Base-by-base conservation (phyloP, 1,140 invertebrate species). In the Drosophila elegans region DNA sequence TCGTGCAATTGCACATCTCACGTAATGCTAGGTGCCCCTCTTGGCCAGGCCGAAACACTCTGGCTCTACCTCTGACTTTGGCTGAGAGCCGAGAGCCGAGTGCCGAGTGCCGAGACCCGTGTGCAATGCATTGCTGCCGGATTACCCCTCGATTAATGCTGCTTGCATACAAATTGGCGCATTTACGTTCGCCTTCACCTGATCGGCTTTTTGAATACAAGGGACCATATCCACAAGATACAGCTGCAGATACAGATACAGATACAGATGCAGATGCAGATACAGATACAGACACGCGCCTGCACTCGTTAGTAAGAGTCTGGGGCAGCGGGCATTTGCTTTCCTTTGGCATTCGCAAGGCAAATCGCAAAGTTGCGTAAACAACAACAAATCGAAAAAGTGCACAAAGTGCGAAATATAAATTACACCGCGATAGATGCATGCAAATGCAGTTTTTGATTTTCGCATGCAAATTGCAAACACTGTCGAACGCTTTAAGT, bases 161-260 rank as follows among this genome's bases (percentile, higher is more conserved):
- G 69, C 77, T 62, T 89, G 84, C 84, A 89, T 89, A 89, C 84
- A 89, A 89, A 89, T 89, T 89, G 84, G 84, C 84, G 83, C 83
- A 86, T 86, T 86, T 86, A 64, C 69, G 72, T 67, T 71, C 46
- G 46, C 59, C 51, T 55, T 68, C 61, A 53, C 38, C 64, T 45
- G 49, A 9, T 36, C 10, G 34, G n/a, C 12, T 29, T 39, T 21
- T 21, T 13, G 42, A 21, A n/a, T 9, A 3, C 2, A 1, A 7
- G 44, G 39, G 27, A 51, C n/a, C 4, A 21, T 34, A 39, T 62
- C 53, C 72, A 69, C 69, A 66, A 88, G 80, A 80, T 82, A 72
- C 84, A 36, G 16, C 16, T 21, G 16, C 16, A 88, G 80, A 80
- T 82, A 72, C 84, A 36, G 49, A 9, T 32, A 49, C 45, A 5